Base-by-base conservation (phyloP, 2,113 vertebrate species). In the Rhizomys pruinosus region DNA sequence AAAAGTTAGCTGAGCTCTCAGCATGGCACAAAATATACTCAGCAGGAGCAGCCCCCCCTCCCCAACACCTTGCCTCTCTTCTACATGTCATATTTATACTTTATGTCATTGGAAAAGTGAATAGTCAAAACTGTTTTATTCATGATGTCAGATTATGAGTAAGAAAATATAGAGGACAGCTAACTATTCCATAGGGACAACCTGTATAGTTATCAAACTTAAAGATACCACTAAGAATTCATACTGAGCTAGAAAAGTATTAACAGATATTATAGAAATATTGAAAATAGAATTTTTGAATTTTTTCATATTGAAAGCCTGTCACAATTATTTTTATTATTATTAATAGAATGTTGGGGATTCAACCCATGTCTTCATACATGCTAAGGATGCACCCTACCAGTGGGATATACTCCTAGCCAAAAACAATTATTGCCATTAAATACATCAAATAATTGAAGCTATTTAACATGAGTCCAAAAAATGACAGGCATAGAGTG, bases 181-280 rank as follows among this genome's bases (percentile, higher is more conserved):
- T 37, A 73, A 63, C 25, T 93, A 7, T 27, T 78, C 52, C 47
- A 66, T 13, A 73, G 20, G n/a, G 61, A 84, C 10, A 52, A 9
- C 64, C 20, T 87, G 61, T 19, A 20, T 3, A 44, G n/a, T 72
- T 74, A 39, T 69, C 73, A 90, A 85, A 69, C 27, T 66, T 39
- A 76, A 86, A 86, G 57, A 55, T 68, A 85, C 39, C 23, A 72
- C 66, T 44, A 7, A 80, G 87, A 20, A 59, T 87, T 81, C 84
- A 57, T 73, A 52, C 20, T n/a, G 27, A 91, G 71, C n/a, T 71
- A 59, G 68, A 22, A 90, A 77, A 85, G 12, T 57, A 85, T 47
- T 78, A 20, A 64, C 63, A 7, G 73, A 71, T n/a, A 78, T 27
- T 92, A 47, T 32, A 85, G 66, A 95, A 87, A 72, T 94, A 29